Evolutionary conservation across 2,113 vertebrate species (phyloP), one percentile per base, ranked within the genome.

Genomic region (Mesocricetus auratus): DNA sequence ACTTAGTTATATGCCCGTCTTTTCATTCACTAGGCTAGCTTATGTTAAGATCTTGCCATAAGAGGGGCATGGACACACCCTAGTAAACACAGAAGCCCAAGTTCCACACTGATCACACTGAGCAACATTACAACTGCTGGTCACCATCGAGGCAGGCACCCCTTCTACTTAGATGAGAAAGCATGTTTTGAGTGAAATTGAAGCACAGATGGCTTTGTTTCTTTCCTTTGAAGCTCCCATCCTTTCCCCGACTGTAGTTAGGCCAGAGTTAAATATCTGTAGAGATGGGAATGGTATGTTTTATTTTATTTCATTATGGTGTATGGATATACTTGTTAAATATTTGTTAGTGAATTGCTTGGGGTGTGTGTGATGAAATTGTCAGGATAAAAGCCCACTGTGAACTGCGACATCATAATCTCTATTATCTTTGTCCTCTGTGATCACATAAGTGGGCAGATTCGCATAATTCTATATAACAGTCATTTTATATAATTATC

Each of bases 291-390:
- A 69, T 78, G 75, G 68, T n/a, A 1, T 83, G 29, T 75, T 96
- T 92, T 93, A 91, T 86, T 87, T 64, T 93, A 85, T 89, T 97
- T 93, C 45, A 77, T 78, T 92, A 92, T 69, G 26, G 79, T 82
- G 29, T 74, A 45, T 92, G 74, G 89, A 47, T 95, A 62, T 96
- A 60, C 89, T 94, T 94, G 73, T 95, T 93, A 95, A 97, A 93
- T 97, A 94, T 95, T 97, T 97, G 96, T 95, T 93, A 74, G 89
- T 95, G 88, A 92, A 92, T 97, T 95, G 93, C 89, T 92, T 71
- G 94, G 50, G 93, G 71, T 29, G 13, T 5, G 9, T 3, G 47
- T 88, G 42, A 90, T 97, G 53, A 66, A 77, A 45, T 88, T 78
- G 83, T 92, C 90, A 71, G 79, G 79, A 93, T 91, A 91, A 94